Base-by-base conservation (phyloP, 2,797 vertebrate genomes). In the Perodicticus potto region DNA sequence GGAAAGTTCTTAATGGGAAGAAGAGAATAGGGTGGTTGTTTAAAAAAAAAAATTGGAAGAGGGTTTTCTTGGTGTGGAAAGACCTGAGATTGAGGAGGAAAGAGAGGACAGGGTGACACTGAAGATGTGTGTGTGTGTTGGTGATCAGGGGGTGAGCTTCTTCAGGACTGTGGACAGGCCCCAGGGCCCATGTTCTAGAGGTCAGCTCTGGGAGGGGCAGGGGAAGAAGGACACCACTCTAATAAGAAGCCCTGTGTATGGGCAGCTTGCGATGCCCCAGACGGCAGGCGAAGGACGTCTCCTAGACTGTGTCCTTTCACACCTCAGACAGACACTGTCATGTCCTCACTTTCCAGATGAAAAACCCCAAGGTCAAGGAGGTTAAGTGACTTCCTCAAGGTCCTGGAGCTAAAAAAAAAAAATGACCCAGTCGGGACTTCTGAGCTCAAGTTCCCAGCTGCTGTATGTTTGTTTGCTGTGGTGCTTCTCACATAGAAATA, bases 291-390 rank as follows among this genome's bases (percentile, higher is more conserved):
- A 65, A 76, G 81, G 93, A 93, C 45, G 37, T 94, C 53, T 37
- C 57, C 22, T 1, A 0, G 69, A 67, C 22, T n/a, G 13, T 93
- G 49, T 70, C 74, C 43, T 89, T 81, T 87, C 43, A 23, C 0
- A 0, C 27, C 29, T 78, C 23, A 25, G 73, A 85, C 1, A 72
- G 29, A 16, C 22, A 32, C 61, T 77, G 73, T 49, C 63, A 74
- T n/a, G 70, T 37, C 73, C 34, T 95, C 74, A 81, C 89, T 87
- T 93, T 96, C 83, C 86, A 89, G 45, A 73, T 67, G 61, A 86
- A 77, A 76, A 63, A 29, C 25, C 6, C 22, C 7, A 93, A 86
- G 61, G 73, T 87, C 94, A 92, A 74, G 34, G 55, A 96, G 84
- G 32, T 89, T 92, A 93, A 83, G 19, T 73, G 88, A 70, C 70